phyloP scores from a whole-genome alignment of 2,888 invertebrate genomes.

The Acleris cristana region DNA sequence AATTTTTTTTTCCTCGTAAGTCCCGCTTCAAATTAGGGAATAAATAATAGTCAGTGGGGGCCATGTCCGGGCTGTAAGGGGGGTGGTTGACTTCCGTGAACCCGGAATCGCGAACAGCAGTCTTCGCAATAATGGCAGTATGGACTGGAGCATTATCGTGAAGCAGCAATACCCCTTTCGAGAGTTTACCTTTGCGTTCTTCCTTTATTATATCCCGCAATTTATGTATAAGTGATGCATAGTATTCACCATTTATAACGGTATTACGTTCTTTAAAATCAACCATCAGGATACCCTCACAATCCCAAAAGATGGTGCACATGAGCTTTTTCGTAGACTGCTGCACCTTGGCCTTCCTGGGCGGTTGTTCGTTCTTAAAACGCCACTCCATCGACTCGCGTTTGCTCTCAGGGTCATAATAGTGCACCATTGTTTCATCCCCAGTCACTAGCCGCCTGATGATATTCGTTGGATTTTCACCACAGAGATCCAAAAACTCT shows the following conservation, averaged over 20 bases:
- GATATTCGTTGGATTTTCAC: not conserved
- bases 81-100: no score
- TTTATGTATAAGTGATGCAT: not conserved
- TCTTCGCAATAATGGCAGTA: no score
- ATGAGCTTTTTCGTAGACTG: not conserved
- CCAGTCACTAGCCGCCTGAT: not conserved
- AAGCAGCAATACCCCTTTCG: not conserved
- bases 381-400: not conserved
- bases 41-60: no score
- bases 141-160: no score
- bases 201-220: not conserved
- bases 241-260: not conserved
- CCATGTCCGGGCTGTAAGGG: no score
- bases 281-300: not conserved
- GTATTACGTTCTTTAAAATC: constrained; percentile 6
- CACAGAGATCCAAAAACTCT: constrained; percentile 2
- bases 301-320: no score
- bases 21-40: no score
- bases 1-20: no score
- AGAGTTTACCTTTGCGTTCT: not conserved
- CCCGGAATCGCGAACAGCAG: no score
- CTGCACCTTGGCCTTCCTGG: not conserved
- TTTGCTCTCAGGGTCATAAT: not conserved
- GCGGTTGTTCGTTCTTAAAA: no score
- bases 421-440: constrained; percentile 4